Evolutionary conservation across 2,888 invertebrate genomes (phyloP), one percentile per base, ranked within the genome.

Genomic region (Zeuzera pyrina): DNA sequence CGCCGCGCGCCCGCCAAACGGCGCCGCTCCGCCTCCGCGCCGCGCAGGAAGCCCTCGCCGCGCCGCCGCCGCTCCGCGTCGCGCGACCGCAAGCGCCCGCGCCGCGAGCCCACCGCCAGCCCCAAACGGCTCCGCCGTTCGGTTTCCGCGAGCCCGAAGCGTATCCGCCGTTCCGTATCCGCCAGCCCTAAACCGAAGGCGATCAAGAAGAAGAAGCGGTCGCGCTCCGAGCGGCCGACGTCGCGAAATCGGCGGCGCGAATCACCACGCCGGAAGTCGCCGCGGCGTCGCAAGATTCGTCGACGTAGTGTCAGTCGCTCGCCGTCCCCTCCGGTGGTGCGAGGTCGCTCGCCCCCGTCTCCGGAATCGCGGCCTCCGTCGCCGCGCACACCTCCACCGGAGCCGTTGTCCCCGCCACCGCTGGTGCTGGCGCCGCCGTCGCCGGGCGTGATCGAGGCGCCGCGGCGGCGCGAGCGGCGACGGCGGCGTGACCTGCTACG

Each of bases 301-400:
- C 49, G 56, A 55, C 43, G 59, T 61, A 56, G 48, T 51, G 62
- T 33, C 16, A 42, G 38, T 30, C 47, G 57, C 6, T 68, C 65
- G 31, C 55, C 71, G 29, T 64, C 69, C 5, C 42, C 50, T 10
- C 59, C 53, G 29, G 49, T 42, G 38, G 24, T 38, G 36, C 13
- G 43, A 30, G 50, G 49, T 12, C 53, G 56, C 55, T 57, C 64
- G 13, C 55, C 57, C 24, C 42, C 55, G 21, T 55, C 59, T 15
- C 46, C 57, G 33, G 86, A 86, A 4, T 84, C 87, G 16, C 85
- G 87, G 64, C 87, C 87, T 2, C 76, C 86, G 33, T 89, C 90
- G 16, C 84, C 87, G 29, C 83, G 86, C 21, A 89, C 91, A 11
- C 89, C 90, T 10, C 89, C 89, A 0, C 63, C 74, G 1, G 50